Percentiles rank a stretch among this genome's conserved stretches.
These are phyloP conservation scores for Bicyclus anynana DNA, from an alignment of 1,140 invertebrate species.

Conservation along the genomic window DNA sequence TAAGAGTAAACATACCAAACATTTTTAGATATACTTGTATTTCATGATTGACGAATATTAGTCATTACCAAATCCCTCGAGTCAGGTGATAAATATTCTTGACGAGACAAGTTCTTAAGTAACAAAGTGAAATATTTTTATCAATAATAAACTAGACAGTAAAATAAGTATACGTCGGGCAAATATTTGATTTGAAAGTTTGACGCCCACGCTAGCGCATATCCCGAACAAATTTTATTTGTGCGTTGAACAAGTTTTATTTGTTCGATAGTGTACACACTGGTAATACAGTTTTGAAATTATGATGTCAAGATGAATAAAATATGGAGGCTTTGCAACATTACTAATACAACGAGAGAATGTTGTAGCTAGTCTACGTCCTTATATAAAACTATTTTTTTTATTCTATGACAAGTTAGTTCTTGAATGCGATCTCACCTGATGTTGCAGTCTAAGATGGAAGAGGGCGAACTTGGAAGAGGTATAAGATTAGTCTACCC, in stretches of 20 bases:
- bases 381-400: no score
- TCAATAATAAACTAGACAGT: not conserved
- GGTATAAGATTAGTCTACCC: no score
- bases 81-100: not conserved
- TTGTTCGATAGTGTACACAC: not conserved
- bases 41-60: no score
- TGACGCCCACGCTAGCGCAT: not conserved
- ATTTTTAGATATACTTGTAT: no score
- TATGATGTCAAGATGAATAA: not conserved
- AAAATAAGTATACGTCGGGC: not conserved
- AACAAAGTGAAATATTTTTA: not conserved
- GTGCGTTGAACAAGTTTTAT: no score
- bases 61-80: no score
- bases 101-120: not conserved
- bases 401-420: no score
- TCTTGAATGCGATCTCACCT: no score
- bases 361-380: no score
- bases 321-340: not conserved
- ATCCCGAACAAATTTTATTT: not conserved
- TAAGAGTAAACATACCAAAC: no score
- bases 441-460: no score
- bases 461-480: no score
- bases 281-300: not conserved
- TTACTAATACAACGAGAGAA: not conserved
- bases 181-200: slow-evolving; percentile 2